Conservation (phyloP, 2,888 invertebrate species). For the Melieria omissa region DNA sequence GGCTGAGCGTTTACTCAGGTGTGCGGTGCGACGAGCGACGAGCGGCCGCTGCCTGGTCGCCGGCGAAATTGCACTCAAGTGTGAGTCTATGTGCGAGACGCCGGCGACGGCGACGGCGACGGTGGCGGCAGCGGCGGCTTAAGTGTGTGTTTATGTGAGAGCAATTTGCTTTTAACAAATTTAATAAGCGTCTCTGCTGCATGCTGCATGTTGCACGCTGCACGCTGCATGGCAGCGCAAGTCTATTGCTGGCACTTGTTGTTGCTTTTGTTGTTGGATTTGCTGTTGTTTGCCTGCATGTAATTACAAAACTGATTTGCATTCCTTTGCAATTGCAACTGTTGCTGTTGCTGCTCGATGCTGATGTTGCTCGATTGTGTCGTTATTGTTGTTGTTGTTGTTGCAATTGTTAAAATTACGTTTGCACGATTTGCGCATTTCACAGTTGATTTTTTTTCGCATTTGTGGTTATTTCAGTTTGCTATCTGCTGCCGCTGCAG, state of each 20-base stretch:
- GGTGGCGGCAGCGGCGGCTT: too few species aligned
- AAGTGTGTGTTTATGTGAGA: neutral
- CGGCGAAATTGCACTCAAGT: constrained; percentile 1
- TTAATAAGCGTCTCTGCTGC: constrained; percentile 19
- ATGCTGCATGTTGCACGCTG: constrained; percentile 16
- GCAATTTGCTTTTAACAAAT: constrained; percentile 21
- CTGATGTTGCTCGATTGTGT: constrained; percentile 48
- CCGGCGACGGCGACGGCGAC: too few species aligned
- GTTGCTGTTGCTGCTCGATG: constrained; percentile 50
- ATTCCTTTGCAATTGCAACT: constrained; percentile 63
- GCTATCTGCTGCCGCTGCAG: neutral
- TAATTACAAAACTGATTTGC: constrained; percentile 62
- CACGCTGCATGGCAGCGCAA: neutral
- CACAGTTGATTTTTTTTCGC: constrained; percentile 16
- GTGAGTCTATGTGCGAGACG: neutral
- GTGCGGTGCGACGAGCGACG: constrained; percentile 16
- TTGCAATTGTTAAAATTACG: constrained; percentile 44
- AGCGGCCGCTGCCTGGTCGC: constrained; percentile 4
- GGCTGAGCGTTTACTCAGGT: constrained; percentile 52
- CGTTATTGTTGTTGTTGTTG: constrained; percentile 26
- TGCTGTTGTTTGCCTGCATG: constrained; percentile 44
- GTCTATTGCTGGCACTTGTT: constrained; percentile 19
- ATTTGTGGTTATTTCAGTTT: neutral
- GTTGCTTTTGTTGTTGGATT: constrained; percentile 25
- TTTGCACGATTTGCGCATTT: constrained; percentile 53